Evolutionary conservation across 2,113 vertebrate genomes (phyloP).

Genomic region (Platanista minor): DNA sequence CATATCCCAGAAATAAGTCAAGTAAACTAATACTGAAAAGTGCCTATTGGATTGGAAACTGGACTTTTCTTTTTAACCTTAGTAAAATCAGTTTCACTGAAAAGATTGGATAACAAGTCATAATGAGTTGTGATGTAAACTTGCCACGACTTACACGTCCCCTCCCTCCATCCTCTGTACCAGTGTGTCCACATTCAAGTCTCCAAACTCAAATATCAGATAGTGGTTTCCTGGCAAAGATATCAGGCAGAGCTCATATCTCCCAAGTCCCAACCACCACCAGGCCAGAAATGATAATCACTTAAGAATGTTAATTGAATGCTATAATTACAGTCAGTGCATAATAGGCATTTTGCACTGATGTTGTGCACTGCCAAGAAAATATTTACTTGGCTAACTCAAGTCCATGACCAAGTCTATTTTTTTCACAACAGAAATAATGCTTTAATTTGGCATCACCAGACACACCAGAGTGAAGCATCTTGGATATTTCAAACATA

Average conservation of each 20-base stretch:
- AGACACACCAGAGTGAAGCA: constrained; percentile 57
- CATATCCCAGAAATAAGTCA: not conserved
- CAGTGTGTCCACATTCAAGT: not conserved
- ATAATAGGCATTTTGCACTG: constrained; percentile 73
- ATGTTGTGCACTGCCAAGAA: constrained; percentile 67
- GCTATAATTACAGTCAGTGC: constrained; percentile 68
- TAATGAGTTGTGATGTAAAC: not conserved
- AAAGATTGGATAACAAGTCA: not conserved
- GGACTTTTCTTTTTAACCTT: not conserved
- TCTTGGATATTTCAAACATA: constrained; percentile 50
- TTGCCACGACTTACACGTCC: not conserved
- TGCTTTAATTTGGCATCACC: constrained; percentile 63
- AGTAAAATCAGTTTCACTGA: not conserved
- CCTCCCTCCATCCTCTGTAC: not conserved
- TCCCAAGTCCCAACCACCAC: constrained; percentile 44
- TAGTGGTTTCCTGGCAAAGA: constrained; percentile 24
- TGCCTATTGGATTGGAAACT: not conserved
- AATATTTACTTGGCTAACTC: constrained; percentile 75
- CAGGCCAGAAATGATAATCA: constrained; percentile 66
- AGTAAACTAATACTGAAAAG: not conserved
- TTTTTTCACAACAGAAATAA: constrained; percentile 68
- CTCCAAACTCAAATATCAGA: constrained; percentile 31
- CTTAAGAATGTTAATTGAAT: constrained; percentile 73
- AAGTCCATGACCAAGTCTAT: constrained; percentile 66
- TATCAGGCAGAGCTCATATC: constrained; percentile 17